Evolutionary conservation across 2,797 vertebrate species (phyloP).

Genomic region (Prionace glauca): DNA sequence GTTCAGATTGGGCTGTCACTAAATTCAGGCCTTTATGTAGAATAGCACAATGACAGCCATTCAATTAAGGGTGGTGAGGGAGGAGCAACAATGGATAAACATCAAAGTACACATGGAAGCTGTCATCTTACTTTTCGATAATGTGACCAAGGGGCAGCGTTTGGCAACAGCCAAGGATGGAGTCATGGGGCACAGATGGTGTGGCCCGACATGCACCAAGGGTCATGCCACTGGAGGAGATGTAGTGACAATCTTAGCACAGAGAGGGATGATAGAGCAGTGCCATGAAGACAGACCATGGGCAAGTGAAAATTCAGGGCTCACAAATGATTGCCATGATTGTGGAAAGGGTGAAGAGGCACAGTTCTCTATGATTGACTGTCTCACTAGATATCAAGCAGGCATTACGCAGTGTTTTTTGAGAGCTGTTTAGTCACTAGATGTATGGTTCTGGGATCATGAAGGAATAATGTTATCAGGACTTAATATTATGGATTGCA

Average conservation of each 20-base stretch:
- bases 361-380: neutral
- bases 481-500: neutral
- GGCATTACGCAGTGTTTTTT: neutral
- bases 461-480: neutral
- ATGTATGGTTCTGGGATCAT: neutral
- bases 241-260: neutral
- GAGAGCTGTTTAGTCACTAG: neutral
- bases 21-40: neutral
- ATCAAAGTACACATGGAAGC: neutral
- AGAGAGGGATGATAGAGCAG: neutral
- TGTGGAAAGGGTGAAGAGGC: neutral
- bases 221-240: neutral
- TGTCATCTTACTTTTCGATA: neutral
- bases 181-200: neutral
- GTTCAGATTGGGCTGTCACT: neutral
- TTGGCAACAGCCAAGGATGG: neutral
- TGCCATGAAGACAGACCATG: too few relatives aligned
- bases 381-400: neutral
- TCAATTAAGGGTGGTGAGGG: neutral
- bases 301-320: neutral
- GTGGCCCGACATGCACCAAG: neutral
- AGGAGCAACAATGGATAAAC: neutral
- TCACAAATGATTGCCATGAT: neutral
- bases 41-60: neutral
- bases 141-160: neutral